These are phyloP conservation scores for Sinhomidia bicolor DNA, from an alignment of 2,888 invertebrate genomes.

Conservation along the genomic window DNA sequence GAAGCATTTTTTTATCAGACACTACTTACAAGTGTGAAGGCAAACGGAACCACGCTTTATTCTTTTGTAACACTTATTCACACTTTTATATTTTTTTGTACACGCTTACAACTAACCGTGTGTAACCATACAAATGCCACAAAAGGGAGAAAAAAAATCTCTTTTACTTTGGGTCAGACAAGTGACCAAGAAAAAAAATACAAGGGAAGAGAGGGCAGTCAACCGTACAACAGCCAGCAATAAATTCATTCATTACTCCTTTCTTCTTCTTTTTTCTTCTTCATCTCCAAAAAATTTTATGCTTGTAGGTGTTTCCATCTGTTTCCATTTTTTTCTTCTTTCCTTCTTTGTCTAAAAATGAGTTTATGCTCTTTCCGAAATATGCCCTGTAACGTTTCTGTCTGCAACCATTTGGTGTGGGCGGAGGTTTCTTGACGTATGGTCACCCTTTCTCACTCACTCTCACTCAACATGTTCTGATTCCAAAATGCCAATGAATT, in stretches of 20 bases:
- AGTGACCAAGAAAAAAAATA: constrained; percentile 28
- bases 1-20: neutral
- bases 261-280: neutral
- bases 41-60: neutral
- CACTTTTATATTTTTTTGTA: neutral
- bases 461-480: neutral
- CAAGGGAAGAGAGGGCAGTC: neutral
- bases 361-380: neutral
- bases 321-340: constrained; percentile 14
- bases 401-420: constrained; percentile 57
- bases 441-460: neutral
- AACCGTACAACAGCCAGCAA: neutral
- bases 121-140: neutral
- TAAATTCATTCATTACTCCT: constrained; percentile 25
- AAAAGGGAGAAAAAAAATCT: constrained; percentile 3
- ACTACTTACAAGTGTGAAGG: neutral
- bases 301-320: constrained; percentile 40
- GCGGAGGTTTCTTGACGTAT: constrained; percentile 29
- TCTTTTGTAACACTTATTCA: constrained; percentile 32
- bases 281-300: neutral
- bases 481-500: constrained; percentile 48
- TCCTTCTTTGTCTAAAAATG: neutral
- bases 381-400: neutral
- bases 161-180: constrained; percentile 20
- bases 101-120: neutral